Percentiles rank a stretch among this genome's conserved stretches.
Conservation (phyloP, 2,113 vertebrate genomes). For the Hydrochoerus hydrochaeris region DNA sequence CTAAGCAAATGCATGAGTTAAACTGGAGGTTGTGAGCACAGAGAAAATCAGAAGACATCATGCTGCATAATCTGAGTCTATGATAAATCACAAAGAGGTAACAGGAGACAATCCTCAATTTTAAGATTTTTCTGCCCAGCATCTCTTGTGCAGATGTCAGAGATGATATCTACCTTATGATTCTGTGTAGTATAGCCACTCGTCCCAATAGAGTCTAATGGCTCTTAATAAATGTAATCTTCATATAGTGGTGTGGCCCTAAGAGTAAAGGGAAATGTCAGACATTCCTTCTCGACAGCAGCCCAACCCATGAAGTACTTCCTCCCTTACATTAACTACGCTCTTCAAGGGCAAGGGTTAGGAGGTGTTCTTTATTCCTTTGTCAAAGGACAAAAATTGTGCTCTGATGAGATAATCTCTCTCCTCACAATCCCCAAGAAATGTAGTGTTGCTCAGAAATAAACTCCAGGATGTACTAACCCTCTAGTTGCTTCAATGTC, state of each 20-base stretch:
- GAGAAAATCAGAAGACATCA: neutral
- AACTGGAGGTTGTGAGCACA: neutral
- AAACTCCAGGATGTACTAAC: neutral
- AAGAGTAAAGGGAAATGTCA: neutral
- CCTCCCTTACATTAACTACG: neutral
- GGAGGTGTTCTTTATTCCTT: neutral
- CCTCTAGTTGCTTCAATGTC: neutral
- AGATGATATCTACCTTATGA: neutral
- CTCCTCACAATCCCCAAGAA: neutral
- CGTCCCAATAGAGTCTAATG: neutral
- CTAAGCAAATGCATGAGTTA: neutral
- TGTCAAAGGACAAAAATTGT: slow-evolving; percentile 22
- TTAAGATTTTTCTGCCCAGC: neutral
- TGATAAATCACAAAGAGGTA: neutral
- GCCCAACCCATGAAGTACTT: neutral
- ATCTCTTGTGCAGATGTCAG: neutral
- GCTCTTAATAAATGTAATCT: neutral
- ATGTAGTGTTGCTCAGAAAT: neutral
- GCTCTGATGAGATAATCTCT: neutral
- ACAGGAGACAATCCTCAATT: neutral
- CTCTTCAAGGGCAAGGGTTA: neutral
- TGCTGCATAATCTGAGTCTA: neutral
- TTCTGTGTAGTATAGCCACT: neutral
- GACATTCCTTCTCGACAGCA: neutral
- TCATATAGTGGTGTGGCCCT: neutral